Conservation (phyloP, 2,113 vertebrate genomes). For the Caranx ignobilis region DNA sequence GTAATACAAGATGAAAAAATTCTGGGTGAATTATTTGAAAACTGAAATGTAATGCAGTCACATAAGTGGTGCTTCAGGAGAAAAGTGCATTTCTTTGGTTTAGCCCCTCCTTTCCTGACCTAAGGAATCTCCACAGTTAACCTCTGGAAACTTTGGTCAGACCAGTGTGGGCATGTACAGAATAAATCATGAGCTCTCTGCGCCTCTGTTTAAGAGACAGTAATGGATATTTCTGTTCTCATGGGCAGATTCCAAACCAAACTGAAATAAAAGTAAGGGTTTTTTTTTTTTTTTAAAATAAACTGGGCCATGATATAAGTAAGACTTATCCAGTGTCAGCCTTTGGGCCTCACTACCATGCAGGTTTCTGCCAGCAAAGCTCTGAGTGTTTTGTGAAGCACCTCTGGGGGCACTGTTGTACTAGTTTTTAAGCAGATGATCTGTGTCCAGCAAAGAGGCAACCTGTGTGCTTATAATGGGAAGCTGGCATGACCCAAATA, state of each 20-base stretch:
- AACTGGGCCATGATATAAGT: not conserved
- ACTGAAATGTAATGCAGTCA: not conserved
- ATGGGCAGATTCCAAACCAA: not conserved
- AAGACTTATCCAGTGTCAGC: not conserved
- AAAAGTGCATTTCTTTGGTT: not conserved
- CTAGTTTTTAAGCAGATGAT: constrained; percentile 18
- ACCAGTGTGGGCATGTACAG: constrained; percentile 4
- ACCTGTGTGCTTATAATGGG: constrained; percentile 26
- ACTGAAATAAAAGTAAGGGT: not conserved
- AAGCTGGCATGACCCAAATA: constrained; percentile 16
- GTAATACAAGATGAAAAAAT: not conserved
- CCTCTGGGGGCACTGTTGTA: constrained; percentile 69
- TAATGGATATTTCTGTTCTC: not conserved
- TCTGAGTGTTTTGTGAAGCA: not conserved
- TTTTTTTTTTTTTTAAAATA: not conserved
- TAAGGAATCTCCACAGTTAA: not conserved
- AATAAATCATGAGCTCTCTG: not conserved
- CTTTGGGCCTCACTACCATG: not conserved
- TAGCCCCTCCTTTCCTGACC: not conserved
- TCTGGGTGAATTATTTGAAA: not conserved
- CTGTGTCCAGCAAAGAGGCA: not conserved
- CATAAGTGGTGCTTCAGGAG: not conserved
- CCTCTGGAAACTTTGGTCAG: not conserved
- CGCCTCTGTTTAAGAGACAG: not conserved
- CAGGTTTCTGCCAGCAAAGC: not conserved